Conservation (phyloP, 2,888 invertebrate genomes). For the Barypeithes pellucidus region DNA sequence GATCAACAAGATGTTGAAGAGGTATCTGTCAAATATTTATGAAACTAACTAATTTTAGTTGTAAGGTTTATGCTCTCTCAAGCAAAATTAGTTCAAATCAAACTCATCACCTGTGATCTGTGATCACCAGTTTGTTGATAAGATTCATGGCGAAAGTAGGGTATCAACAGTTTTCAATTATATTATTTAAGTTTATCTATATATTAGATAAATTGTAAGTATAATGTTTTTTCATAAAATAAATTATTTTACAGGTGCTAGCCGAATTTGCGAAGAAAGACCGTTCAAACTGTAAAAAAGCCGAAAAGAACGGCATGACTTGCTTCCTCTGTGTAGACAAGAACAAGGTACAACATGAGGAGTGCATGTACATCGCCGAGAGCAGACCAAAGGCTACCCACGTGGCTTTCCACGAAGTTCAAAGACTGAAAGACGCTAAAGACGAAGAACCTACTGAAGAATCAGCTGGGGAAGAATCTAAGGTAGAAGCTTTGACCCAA, state of each 20-base stretch:
- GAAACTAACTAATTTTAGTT: too few relatives aligned
- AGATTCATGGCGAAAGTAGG: too few relatives aligned
- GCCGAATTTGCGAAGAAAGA: constrained; percentile 84
- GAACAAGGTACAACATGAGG: constrained; percentile 82
- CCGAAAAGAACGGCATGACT: constrained; percentile 83
- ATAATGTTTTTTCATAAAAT: too few relatives aligned
- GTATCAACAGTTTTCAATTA: too few relatives aligned
- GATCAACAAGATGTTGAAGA: constrained; percentile 63
- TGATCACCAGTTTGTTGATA: too few relatives aligned
- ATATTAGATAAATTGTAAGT: too few relatives aligned
- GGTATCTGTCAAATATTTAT: too few relatives aligned
- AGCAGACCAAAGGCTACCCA: constrained; percentile 78
- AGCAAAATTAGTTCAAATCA: too few relatives aligned
- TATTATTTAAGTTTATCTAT: too few relatives aligned
- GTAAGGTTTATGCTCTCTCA: too few relatives aligned
- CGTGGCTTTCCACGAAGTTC: constrained; percentile 79
- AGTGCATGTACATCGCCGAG: constrained; percentile 85
- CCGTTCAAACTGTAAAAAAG: constrained; percentile 81
- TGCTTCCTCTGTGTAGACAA: constrained; percentile 83
- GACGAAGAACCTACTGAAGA: constrained; percentile 53
- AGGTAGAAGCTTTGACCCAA: constrained; percentile 35
- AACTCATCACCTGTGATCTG: too few relatives aligned
- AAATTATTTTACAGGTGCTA: constrained; percentile 69
- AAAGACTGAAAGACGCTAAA: constrained; percentile 74
- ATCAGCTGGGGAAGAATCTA: constrained; percentile 40